A percentile compares a stretch with the other conserved stretches of the same genome.
Conservation (phyloP, 2,888 invertebrate species). For the Syritta pipiens region DNA sequence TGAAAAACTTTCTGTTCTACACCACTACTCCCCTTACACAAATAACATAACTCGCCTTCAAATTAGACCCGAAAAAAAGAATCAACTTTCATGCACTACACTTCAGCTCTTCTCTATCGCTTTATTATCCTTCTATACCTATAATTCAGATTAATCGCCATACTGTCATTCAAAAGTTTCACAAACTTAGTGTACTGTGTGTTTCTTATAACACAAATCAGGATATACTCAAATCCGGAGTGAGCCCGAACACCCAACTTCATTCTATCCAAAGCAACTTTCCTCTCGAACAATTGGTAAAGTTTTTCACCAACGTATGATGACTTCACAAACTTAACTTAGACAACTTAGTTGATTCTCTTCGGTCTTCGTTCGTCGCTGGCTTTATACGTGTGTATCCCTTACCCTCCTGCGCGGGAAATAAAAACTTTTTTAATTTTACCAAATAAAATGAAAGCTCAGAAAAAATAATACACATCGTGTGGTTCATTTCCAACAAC, state of each 20-base stretch:
- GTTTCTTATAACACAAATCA: constrained; percentile 8
- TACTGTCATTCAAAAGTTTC: constrained; percentile 46
- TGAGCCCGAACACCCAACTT: neutral
- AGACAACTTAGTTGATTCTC: constrained; percentile 49
- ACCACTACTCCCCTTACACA: neutral
- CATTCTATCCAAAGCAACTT: constrained; percentile 15
- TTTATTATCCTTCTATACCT: neutral
- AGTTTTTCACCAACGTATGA: constrained; percentile 59
- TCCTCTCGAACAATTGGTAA: constrained; percentile 46
- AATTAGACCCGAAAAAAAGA: neutral
- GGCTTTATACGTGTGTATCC: neutral
- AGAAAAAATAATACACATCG: constrained; percentile 1
- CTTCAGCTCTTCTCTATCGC: neutral
- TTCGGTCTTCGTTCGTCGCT: neutral
- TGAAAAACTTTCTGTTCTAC: neutral
- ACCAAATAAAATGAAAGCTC: constrained; percentile 26
- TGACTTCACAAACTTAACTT: constrained; percentile 53
- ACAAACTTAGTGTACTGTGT: constrained; percentile 10
- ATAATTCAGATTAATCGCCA: constrained; percentile 44
- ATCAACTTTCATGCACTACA: constrained; percentile 3
- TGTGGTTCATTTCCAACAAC: constrained; percentile 1
- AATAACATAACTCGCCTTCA: neutral
- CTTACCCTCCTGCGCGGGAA: neutral
- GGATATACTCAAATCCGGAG: constrained; percentile 23
- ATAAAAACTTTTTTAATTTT: constrained; percentile 59